A percentile compares a stretch with the other conserved stretches of the same genome.
Conservation (phyloP, 2,113 vertebrate species). For the Orientallactaga bullata region DNA sequence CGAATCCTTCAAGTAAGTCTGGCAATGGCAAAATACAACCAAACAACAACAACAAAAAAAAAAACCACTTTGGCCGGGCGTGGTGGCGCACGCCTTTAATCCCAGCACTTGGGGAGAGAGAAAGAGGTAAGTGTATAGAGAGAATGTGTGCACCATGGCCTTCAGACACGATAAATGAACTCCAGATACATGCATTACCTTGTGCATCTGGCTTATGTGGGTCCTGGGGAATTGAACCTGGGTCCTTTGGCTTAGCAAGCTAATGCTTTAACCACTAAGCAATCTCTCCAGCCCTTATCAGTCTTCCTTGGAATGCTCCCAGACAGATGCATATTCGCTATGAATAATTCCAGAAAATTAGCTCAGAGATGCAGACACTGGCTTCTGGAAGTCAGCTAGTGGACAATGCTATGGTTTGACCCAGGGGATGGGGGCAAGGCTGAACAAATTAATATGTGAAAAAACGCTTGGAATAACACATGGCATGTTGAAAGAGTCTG, state of each 20-base stretch:
- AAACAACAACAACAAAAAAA: no score
- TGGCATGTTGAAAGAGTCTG: background rate
- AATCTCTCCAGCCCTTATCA: background rate
- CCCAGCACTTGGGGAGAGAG: no score
- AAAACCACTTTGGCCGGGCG: no score
- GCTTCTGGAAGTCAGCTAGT: background rate
- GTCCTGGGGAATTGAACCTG: no score
- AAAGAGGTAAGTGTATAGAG: no score
- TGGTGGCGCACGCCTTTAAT: no score
- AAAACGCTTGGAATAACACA: background rate
- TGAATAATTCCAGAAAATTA: background rate
- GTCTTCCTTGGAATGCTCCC: background rate
- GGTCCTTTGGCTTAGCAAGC: no score
- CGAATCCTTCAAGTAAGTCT: background rate
- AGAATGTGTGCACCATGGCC: no score
- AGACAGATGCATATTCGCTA: background rate
- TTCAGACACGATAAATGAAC: no score
- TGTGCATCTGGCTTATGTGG: no score
- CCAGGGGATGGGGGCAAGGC: background rate
- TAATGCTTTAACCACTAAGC: no score
- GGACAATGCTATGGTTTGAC: background rate
- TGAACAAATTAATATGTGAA: background rate
- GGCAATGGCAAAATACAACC: background rate
- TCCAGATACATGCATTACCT: no score
- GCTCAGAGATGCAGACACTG: background rate